Conservation (phyloP, 2,113 vertebrate species). For the Plotosus lineatus region DNA sequence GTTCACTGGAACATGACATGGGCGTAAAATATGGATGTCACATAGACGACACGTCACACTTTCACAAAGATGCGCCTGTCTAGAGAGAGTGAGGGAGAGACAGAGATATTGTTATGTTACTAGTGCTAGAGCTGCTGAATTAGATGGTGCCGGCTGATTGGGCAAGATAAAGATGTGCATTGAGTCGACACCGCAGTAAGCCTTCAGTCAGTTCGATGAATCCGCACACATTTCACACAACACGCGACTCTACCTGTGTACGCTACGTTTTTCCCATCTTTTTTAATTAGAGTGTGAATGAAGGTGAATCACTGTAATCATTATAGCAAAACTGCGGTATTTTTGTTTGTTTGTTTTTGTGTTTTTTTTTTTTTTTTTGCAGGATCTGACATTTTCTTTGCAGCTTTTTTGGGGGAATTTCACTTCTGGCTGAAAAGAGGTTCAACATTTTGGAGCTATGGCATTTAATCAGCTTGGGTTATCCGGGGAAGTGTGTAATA, state of each 20-base stretch:
- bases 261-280: background rate
- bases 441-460: conserved; percentile 5
- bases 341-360: no score
- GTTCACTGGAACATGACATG: conserved; percentile 61
- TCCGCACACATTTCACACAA: background rate
- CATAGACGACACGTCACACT: conserved; percentile 51
- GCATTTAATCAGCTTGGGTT: background rate
- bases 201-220: background rate
- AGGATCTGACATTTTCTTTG: background rate
- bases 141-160: conserved; percentile 33
- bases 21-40: conserved; percentile 67
- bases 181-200: conserved; percentile 15
- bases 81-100: conserved; percentile 33
- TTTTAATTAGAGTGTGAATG: background rate
- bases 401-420: background rate
- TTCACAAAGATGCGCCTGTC: conserved; percentile 70
- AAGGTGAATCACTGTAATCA: conserved; percentile 9
- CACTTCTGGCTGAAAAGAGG: background rate
- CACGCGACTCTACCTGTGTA: background rate
- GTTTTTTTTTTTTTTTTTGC: no score
- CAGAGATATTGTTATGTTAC: conserved; percentile 27
- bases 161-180: conserved; percentile 35
- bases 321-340: background rate
- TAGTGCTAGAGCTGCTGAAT: conserved; percentile 17
- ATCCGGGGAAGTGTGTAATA: background rate